A percentile compares a stretch with the other conserved stretches of the same genome.
Conservation (phyloP, 2,797 vertebrate genomes). For the Atherinosoma microstoma region DNA sequence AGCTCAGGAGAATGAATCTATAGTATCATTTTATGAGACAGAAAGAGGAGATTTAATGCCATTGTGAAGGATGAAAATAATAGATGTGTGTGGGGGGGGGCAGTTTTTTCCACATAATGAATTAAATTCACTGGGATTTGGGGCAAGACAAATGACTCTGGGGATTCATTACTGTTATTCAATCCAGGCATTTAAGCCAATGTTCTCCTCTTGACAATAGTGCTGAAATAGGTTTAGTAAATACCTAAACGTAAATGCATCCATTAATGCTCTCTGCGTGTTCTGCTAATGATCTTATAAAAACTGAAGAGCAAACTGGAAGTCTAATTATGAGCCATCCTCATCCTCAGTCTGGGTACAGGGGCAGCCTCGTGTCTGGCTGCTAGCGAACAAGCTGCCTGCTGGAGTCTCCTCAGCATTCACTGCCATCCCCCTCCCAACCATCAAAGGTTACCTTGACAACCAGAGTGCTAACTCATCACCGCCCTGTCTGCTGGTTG, state of each 20-base stretch:
- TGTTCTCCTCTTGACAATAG: conserved; percentile 50
- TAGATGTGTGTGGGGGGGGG: conserved; percentile 33
- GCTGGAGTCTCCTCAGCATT: conserved; percentile 72
- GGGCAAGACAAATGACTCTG: conserved; percentile 42
- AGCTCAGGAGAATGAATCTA: conserved; percentile 21
- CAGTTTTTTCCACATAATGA: conserved; percentile 44
- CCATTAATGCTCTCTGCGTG: conserved; percentile 18
- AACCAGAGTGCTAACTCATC: conserved; percentile 85
- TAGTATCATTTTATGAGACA: conserved; percentile 22
- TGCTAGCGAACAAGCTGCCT: conserved; percentile 71
- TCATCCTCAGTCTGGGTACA: conserved; percentile 43
- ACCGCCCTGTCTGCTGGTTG: conserved; percentile 67
- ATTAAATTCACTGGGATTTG: conserved; percentile 35
- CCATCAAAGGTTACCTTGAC: conserved; percentile 82
- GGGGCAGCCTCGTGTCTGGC: conserved; percentile 56
- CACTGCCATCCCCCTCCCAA: conserved; percentile 72
- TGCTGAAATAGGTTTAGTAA: conserved; percentile 38
- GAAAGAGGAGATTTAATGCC: conserved; percentile 39
- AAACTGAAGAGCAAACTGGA: conserved; percentile 14
- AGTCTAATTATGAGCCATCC: conserved; percentile 45
- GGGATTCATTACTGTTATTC: conserved; percentile 47
- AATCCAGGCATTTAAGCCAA: conserved; percentile 19
- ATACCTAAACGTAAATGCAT: conserved; percentile 38
- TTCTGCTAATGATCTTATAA: conserved; percentile 28
- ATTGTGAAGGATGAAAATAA: conserved; percentile 21